Evolutionary conservation across 2,797 vertebrate genomes (phyloP), one percentile per base, ranked within the genome.

Genomic region (Pseudomugil tenellus): DNA sequence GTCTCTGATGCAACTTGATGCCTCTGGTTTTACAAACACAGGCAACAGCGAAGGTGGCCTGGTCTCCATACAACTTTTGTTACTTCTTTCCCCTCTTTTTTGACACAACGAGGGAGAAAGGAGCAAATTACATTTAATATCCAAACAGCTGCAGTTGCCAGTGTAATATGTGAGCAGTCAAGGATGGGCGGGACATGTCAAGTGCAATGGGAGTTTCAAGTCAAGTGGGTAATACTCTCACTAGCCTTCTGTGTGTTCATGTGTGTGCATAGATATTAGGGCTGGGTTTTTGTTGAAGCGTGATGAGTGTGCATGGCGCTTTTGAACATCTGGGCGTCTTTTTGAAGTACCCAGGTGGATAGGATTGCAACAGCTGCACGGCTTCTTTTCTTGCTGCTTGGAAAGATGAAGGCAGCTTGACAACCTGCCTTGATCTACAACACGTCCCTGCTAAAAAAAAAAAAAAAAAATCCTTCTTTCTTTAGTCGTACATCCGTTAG

Each of bases 331-430:
- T 93, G 92, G 90, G 76, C 67, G 51, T 87, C 84, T 89, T 89
- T 93, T 87, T 91, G 89, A 93, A 91, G 87, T 79, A 78, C 85
- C 89, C 91, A 90, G 87, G 85, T 93, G 90, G 78, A 82, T 75
- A 67, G 73, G 60, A 78, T 59, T 65, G 74, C 71, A 81, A 86
- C 93, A 93, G 89, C 88, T 92, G 92, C 81, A 77, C 77, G 25
- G 70, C 84, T 81, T 86, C 76, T 77, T 73, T 78, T 59, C 68
- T 74, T 54, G 51, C 73, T 58, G 79, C 87, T 77, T 21, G 2
- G 48, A 73, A 60, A 90, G 80, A 89, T 66, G 64, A 82, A 86
- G 74, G 67, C 76, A 82, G 79, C 67, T 77, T 91, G 92, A 92
- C 90, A 88, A 85, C 81, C 88, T 79, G 85, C 71, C 77, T 77